Evolutionary conservation across 2,888 invertebrate genomes (phyloP), one percentile per base, ranked within the genome.

Genomic region (Sipha maydis): DNA sequence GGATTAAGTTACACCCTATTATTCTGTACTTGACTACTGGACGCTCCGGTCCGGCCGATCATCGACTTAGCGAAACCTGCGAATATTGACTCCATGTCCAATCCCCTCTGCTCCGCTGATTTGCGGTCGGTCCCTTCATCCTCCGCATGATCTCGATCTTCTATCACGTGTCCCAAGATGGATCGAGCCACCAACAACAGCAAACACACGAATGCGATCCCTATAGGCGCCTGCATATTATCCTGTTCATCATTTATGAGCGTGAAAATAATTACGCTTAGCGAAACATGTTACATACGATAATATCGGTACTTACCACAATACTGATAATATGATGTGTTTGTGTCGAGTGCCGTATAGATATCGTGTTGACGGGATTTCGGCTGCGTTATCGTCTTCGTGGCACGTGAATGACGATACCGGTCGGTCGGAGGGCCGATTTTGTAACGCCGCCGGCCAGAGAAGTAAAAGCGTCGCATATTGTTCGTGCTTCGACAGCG

Each of bases 11-110:
- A 34, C 38, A 54, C 17, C 28, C 19, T n/a, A 56, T 56, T 83
- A 28, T 61, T 56, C 77, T 73, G 28, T 88, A 88, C 88, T 88
- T 88, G 88, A 48, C 88, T 88, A 25, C 88, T 88, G 75, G 88
- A 75, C 14, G 38, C 7, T 82, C 88, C 88, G 21, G 61, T 88
- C 75, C 88, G 71, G 82, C 82, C n/a, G 61, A 88, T 82, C 80
- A 88, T 67, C 48, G 88, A 82, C 34, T 88, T 73, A 31, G 88
- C 88, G 61, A 88, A 61, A 17, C 88, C 88, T 17, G 80, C 54
- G 7, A 88, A 80, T 61, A 88, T 82, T 67, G 88, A 88, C 41
- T 88, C 80, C 75, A 80, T 54, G 75, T 88, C 88, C 48, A 80
- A 14, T 75, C 5, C n/a, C 76, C 75, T 0, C 61, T 1, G 19